A percentile compares a stretch with the other conserved stretches of the same genome.
phyloP scores from a whole-genome alignment of 2,888 invertebrate species.

The Coleophora deauratella region DNA sequence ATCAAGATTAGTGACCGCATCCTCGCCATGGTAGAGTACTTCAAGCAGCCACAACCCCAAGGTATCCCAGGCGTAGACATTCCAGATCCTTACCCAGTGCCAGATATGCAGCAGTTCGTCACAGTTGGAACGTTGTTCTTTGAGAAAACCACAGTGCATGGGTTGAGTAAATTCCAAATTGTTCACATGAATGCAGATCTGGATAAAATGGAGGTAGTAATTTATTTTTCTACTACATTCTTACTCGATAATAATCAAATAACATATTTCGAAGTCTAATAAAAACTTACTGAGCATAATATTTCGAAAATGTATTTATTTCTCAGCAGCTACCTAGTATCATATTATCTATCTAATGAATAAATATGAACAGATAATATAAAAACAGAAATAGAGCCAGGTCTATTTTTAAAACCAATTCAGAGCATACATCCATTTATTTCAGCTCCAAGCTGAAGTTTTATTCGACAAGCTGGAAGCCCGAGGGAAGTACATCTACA shows the following conservation, averaged over 20 bases:
- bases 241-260: too few species aligned
- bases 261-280: too few species aligned
- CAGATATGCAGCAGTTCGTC: conserved; percentile 1
- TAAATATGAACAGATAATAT: too few species aligned
- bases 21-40: conserved; percentile 78
- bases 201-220: conserved; percentile 13
- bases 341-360: too few species aligned
- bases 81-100: conserved; percentile 73
- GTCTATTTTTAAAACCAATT: too few species aligned
- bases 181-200: conserved; percentile 10
- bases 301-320: too few species aligned
- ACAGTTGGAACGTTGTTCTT: conserved; percentile 57
- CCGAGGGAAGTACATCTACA: conserved; percentile 74
- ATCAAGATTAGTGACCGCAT: conserved; percentile 79
- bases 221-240: not conserved
- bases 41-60: conserved; percentile 80
- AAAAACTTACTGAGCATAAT: too few species aligned
- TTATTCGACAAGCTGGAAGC: conserved; percentile 77
- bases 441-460: conserved; percentile 76
- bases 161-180: conserved; percentile 78
- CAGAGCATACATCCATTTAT: conserved; percentile 7
- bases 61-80: conserved; percentile 79
- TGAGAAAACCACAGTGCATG: conserved; percentile 77
- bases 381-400: too few species aligned
- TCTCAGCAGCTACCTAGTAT: too few species aligned